Percentiles rank a stretch among this genome's conserved stretches.
phyloP scores from a whole-genome alignment of 2,797 vertebrate genomes.

The Enteromius fasciolatus region DNA sequence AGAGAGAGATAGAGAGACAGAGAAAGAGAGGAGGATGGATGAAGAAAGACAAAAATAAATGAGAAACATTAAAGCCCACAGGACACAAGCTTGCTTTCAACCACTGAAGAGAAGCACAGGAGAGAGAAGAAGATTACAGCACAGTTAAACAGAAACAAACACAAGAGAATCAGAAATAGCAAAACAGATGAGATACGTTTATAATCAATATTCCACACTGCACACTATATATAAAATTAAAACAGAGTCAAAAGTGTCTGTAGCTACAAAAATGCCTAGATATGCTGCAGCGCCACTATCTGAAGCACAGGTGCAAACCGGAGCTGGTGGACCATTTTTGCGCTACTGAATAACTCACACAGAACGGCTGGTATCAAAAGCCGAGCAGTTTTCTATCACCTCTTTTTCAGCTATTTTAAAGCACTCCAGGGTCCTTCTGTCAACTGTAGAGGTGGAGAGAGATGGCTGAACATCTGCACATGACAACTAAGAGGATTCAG shows the following conservation, averaged over 20 bases:
- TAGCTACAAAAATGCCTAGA: background rate
- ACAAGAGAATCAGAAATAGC: background rate
- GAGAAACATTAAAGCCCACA: slow-evolving; percentile 35
- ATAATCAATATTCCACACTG: background rate
- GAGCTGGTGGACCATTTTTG: slow-evolving; percentile 1
- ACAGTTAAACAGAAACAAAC: slow-evolving; percentile 39
- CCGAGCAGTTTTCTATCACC: slow-evolving; percentile 30
- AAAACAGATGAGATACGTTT: slow-evolving; percentile 13
- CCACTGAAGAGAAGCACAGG: slow-evolving; percentile 15
- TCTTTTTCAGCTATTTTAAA: slow-evolving; percentile 33
- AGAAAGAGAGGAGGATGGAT: slow-evolving; percentile 54
- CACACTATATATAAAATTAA: background rate
- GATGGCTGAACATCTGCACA: slow-evolving; percentile 22
- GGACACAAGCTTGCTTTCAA: slow-evolving; percentile 31
- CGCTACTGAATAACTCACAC: slow-evolving; percentile 19
- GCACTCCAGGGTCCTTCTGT: slow-evolving; percentile 29
- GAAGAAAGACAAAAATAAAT: slow-evolving; percentile 58
- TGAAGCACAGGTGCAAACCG: background rate
- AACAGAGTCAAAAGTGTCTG: background rate
- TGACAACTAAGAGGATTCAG: slow-evolving; percentile 23
- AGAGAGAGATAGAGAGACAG: slow-evolving; percentile 52
- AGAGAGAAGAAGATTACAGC: slow-evolving; percentile 34
- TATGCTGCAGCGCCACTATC: background rate
- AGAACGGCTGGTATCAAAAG: slow-evolving; percentile 22
- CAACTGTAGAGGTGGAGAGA: slow-evolving; percentile 19